These are phyloP conservation scores for Macaca mulatta DNA, from an alignment of 2,113 vertebrate species.

Conservation along the genomic window DNA sequence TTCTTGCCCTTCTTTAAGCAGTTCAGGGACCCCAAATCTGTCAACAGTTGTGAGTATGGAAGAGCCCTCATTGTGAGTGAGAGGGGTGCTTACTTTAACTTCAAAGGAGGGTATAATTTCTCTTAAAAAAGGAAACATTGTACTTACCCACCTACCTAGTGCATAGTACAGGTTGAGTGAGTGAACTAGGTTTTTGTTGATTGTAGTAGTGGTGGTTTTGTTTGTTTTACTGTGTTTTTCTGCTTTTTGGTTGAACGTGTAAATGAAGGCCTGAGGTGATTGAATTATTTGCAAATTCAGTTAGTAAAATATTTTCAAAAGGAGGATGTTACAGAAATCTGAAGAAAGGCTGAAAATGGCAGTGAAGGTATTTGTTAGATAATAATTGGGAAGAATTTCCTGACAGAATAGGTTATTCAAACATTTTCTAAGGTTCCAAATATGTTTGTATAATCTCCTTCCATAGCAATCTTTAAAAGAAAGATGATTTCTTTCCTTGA, in stretches of 20 bases:
- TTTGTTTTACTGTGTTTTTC: constrained; percentile 14
- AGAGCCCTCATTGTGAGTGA: background rate
- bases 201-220: background rate
- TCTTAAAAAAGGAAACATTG: background rate
- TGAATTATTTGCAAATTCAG: constrained; percentile 42
- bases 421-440: background rate
- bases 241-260: background rate
- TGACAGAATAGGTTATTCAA: constrained; percentile 7
- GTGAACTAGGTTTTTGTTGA: background rate
- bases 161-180: background rate
- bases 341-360: background rate
- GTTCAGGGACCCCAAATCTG: background rate
- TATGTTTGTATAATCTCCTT: constrained; percentile 5
- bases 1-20: background rate
- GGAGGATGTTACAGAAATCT: background rate
- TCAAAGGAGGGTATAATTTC: background rate
- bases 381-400: constrained; percentile 27
- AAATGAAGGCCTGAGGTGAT: background rate
- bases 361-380: background rate
- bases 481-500: background rate
- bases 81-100: background rate
- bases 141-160: background rate
- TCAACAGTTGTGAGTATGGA: background rate
- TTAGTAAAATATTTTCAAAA: constrained; percentile 12
- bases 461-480: background rate